A percentile compares a stretch with the other conserved stretches of the same genome.
phyloP scores from a whole-genome alignment of 1,140 invertebrate genomes.

The Macrostomum lignano region DNA sequence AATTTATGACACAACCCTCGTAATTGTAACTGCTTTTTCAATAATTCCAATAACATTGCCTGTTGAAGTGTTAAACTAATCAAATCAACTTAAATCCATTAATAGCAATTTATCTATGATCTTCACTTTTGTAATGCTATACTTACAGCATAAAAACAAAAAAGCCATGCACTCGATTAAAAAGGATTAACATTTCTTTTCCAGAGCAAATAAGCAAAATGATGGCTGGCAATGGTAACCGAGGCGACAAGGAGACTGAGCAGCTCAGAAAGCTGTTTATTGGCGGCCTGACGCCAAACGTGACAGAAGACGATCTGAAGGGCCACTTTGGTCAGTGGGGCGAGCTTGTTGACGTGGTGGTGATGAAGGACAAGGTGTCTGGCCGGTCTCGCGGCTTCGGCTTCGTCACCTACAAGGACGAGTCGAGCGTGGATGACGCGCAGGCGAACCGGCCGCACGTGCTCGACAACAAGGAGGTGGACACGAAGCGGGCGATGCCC shows the following conservation, averaged over 20 bases:
- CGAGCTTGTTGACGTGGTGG: conserved; percentile 79
- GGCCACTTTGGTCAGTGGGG: conserved; percentile 85
- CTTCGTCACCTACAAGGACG: conserved; percentile 7
- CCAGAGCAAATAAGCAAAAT: no score
- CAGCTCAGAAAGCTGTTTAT: conserved; percentile 83
- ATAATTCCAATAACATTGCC: no score
- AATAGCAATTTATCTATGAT: no score
- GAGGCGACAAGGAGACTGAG: conserved; percentile 39
- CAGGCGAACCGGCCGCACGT: conserved; percentile 8
- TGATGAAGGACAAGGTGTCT: conserved; percentile 83
- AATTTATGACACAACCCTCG: no score
- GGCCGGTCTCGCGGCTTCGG: conserved; percentile 29
- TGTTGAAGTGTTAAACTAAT: no score
- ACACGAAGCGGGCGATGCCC: conserved; percentile 6
- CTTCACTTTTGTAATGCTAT: no score
- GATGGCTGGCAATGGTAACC: no score
- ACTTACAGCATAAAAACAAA: no score
- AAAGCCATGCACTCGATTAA: no score
- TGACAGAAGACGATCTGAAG: conserved; percentile 74
- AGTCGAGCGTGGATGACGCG: conserved; percentile 8
- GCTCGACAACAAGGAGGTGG: conserved; percentile 6
- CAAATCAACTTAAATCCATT: no score
- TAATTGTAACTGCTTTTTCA: no score
- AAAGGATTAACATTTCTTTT: no score
- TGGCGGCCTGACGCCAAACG: conserved; percentile 73